phyloP scores from a whole-genome alignment of 2,888 invertebrate genomes.

The Lepidocyrtoides sp. region DNA sequence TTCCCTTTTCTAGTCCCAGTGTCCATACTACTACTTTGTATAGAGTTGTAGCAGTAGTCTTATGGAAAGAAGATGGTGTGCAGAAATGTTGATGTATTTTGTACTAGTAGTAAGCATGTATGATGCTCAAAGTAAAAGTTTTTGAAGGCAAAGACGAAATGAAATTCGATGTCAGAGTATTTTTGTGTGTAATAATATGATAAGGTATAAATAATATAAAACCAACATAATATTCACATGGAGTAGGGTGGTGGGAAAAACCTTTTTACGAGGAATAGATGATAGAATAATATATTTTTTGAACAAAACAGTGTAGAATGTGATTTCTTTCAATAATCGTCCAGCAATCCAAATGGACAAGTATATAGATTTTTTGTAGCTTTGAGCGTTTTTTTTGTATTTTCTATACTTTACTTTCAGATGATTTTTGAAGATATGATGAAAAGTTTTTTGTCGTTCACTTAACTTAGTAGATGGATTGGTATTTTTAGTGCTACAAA shows the following conservation, averaged over 20 bases:
- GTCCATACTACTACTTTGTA: conserved; percentile 6
- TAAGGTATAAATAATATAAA: conserved; percentile 45
- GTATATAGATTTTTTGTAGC: conserved; percentile 34
- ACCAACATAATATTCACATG: conserved; percentile 29
- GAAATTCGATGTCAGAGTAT: conserved; percentile 59
- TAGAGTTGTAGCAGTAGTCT: neutral
- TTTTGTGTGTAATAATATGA: conserved; percentile 50
- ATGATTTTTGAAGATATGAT: conserved; percentile 75
- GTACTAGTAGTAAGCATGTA: neutral
- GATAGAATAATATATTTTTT: conserved; percentile 39
- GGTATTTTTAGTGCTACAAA: conserved; percentile 64
- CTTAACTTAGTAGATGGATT: conserved; percentile 62
- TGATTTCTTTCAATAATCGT: conserved; percentile 67
- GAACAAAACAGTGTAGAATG: conserved; percentile 39
- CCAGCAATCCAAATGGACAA: conserved; percentile 41
- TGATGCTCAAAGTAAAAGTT: conserved; percentile 19
- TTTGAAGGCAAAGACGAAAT: conserved; percentile 52
- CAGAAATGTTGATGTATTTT: neutral
- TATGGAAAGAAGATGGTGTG: neutral
- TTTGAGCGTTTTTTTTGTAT: conserved; percentile 56
- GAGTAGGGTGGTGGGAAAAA: neutral
- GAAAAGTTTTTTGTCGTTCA: conserved; percentile 76
- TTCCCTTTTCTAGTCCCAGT: neutral
- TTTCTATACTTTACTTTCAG: conserved; percentile 44
- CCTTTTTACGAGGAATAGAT: conserved; percentile 54